phyloP scores from a whole-genome alignment of 2,888 invertebrate genomes.

The Hydriomena furcata region DNA sequence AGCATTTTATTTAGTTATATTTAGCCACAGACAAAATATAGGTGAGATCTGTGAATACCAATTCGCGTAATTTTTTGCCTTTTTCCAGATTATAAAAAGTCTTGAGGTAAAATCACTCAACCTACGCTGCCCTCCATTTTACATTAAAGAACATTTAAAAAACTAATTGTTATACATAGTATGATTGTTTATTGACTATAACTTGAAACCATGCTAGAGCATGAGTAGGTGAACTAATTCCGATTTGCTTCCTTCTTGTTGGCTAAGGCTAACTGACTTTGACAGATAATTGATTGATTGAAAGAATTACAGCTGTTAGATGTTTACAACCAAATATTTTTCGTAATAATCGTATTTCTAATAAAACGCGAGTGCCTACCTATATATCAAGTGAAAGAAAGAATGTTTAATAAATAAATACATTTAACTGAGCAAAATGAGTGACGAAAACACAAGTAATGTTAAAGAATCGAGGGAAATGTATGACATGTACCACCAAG shows the following conservation, averaged over 20 bases:
- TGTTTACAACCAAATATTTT: not conserved
- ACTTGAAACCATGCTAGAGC: not conserved
- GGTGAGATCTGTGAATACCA: too few species aligned
- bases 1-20: not conserved
- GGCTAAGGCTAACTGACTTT: not conserved
- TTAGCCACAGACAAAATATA: too few species aligned
- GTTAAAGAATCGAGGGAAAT: constrained; percentile 86
- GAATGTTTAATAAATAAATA: not conserved
- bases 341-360: not conserved
- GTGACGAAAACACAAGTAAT: constrained; percentile 57
- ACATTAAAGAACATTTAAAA: too few species aligned
- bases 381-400: not conserved
- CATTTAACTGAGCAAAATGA: constrained; percentile 46
- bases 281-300: not conserved
- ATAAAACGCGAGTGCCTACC: not conserved
- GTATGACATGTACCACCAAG: constrained; percentile 91
- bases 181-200: too few species aligned
- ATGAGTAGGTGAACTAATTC: too few species aligned
- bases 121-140: too few species aligned
- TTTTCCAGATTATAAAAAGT: too few species aligned
- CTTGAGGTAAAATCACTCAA: too few species aligned
- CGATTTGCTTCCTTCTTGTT: too few species aligned
- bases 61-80: too few species aligned
- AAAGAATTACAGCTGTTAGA: not conserved
- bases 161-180: too few species aligned